Percentiles rank a stretch among this genome's conserved stretches.
Evolutionary conservation across 1,140 invertebrate genomes (phyloP).

Genomic region (Medauroidea extradentata): DNA sequence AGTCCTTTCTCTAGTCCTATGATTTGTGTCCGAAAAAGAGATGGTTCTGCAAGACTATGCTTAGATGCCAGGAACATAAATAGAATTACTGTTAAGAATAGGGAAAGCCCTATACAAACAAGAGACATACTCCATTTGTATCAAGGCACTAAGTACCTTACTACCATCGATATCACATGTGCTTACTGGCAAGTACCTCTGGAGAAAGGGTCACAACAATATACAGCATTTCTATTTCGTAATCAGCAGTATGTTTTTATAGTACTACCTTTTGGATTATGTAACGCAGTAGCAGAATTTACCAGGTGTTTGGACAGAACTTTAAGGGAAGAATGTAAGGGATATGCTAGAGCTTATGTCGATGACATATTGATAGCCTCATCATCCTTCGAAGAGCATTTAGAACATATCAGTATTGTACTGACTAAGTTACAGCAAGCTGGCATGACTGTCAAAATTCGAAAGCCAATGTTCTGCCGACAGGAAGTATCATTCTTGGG

Average conservation of each 20-base stretch:
- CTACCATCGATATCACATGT: conserved; percentile 32
- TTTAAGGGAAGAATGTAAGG: background rate
- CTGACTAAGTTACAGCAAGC: conserved; percentile 17
- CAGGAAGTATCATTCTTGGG: conserved; percentile 23
- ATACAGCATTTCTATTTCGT: conserved; percentile 30
- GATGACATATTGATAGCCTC: conserved; percentile 29
- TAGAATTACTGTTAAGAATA: conserved; percentile 26
- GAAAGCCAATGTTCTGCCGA: conserved; percentile 23
- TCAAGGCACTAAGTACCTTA: conserved; percentile 26
- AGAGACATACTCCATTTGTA: conserved; percentile 25
- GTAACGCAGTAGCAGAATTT: conserved; percentile 2
- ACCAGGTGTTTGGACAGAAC: background rate
- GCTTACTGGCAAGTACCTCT: conserved; percentile 40
- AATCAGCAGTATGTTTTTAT: conserved; percentile 26
- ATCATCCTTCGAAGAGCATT: conserved; percentile 21
- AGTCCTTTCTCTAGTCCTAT: conserved; percentile 38
- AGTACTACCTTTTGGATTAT: conserved; percentile 36
- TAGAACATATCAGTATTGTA: conserved; percentile 19
- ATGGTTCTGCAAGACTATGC: conserved; percentile 30
- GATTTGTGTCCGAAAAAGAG: conserved; percentile 27
- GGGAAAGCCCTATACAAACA: conserved; percentile 21
- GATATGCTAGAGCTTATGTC: conserved; percentile 23
- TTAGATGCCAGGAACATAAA: conserved; percentile 37
- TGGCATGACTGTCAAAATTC: conserved; percentile 23
- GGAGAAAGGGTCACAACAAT: conserved; percentile 24